These are phyloP conservation scores for Atherinomorus stipes DNA, from an alignment of 2,113 vertebrate species.

Conservation along the genomic window DNA sequence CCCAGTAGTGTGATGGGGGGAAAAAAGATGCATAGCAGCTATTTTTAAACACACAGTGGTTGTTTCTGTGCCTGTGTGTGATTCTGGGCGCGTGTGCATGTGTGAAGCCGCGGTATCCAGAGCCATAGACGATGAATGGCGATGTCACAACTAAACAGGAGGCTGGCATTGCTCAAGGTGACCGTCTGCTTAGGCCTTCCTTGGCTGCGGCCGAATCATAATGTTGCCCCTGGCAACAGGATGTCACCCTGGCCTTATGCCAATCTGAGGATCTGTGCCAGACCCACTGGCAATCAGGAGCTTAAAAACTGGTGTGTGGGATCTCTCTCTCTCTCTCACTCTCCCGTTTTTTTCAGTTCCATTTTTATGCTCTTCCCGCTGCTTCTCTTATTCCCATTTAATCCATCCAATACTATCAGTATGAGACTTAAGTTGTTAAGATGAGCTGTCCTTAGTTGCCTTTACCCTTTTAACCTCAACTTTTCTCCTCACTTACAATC, in stretches of 20 bases:
- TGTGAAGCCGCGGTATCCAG: slow-evolving; percentile 53
- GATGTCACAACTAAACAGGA: slow-evolving; percentile 74
- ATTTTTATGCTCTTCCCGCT: slow-evolving; percentile 38
- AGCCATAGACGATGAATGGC: slow-evolving; percentile 71
- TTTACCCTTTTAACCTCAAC: slow-evolving; percentile 22
- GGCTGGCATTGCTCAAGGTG: slow-evolving; percentile 83
- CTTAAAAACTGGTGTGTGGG: slow-evolving; percentile 58
- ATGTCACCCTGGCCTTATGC: slow-evolving; percentile 76
- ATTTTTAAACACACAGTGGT: slow-evolving; percentile 67
- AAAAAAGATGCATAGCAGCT: slow-evolving; percentile 45
- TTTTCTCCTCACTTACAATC: slow-evolving; percentile 20
- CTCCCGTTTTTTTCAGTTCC: slow-evolving; percentile 40
- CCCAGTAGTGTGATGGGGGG: slow-evolving; percentile 40
- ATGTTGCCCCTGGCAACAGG: slow-evolving; percentile 80
- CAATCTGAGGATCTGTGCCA: slow-evolving; percentile 73
- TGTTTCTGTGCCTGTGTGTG: slow-evolving; percentile 44
- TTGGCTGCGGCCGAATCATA: slow-evolving; percentile 67
- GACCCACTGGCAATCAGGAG: slow-evolving; percentile 63
- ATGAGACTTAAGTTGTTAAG: slow-evolving; percentile 44
- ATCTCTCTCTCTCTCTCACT: background rate
- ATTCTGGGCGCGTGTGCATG: slow-evolving; percentile 24
- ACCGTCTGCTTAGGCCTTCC: slow-evolving; percentile 79
- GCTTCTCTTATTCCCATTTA: slow-evolving; percentile 36
- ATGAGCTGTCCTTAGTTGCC: slow-evolving; percentile 31
- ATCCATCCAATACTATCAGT: slow-evolving; percentile 36